phyloP scores from a whole-genome alignment of 2,888 invertebrate genomes.

The Drosophila gaucha region DNA sequence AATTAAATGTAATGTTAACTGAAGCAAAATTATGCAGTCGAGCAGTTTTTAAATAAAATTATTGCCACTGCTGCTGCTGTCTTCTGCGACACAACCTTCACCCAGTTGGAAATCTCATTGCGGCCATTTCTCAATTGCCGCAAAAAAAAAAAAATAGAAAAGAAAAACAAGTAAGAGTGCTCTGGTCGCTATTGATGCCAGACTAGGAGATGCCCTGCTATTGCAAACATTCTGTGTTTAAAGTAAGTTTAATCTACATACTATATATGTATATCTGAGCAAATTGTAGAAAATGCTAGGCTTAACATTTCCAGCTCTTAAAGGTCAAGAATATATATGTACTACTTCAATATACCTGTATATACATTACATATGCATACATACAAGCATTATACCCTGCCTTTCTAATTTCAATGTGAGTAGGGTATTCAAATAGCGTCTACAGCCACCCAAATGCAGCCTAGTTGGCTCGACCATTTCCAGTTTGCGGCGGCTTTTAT shows the following conservation, averaged over 20 bases:
- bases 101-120: constrained; percentile 70
- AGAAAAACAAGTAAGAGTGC: background rate
- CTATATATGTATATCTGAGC: too few species aligned
- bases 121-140: constrained; percentile 52
- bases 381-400: too few species aligned
- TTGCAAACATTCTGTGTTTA: too few species aligned
- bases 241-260: too few species aligned
- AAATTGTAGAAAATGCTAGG: too few species aligned
- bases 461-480: constrained; percentile 3
- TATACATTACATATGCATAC: too few species aligned
- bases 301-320: too few species aligned
- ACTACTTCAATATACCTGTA: too few species aligned
- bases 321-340: too few species aligned
- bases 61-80: constrained; percentile 15
- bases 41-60: constrained; percentile 23
- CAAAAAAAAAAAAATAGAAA: background rate
- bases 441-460: constrained; percentile 8
- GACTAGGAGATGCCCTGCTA: too few species aligned
- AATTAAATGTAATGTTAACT: constrained; percentile 33
- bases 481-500: constrained; percentile 13
- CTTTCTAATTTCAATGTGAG: too few species aligned
- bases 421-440: constrained; percentile 12
- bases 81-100: constrained; percentile 63
- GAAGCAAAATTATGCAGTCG: constrained; percentile 14
- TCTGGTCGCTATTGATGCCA: background rate